Base-by-base conservation (phyloP, 2,797 vertebrate genomes). In the Pelobates cultripes region DNA sequence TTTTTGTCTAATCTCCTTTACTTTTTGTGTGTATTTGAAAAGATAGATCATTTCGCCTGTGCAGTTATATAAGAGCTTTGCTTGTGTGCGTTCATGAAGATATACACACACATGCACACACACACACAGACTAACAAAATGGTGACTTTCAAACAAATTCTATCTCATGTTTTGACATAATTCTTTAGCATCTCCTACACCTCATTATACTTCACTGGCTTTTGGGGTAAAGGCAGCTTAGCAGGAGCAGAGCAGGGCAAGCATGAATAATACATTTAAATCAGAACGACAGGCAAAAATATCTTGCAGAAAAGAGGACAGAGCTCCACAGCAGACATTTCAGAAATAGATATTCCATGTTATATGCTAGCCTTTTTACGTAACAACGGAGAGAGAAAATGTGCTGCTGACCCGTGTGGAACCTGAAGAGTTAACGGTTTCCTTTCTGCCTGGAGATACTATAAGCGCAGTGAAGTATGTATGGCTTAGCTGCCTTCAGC, bases 241-340 rank as follows among this genome's bases (percentile, higher is more conserved):
- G 8, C 61, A 40, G 61, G n/a, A 64, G 61, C 15, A 51, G 64
- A 73, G 44, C 40, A 73, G 69, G 12, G 40, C 45, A 72, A 68
- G 45, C 41, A 67, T 60, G 63, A 77, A 82, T 67, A 55, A 82
- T 73, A 15, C n/a, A 60, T 60, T 55, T 57, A 6, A 41, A 70
- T 75, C 72, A 81, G 53, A 70, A 40, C 3, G 60, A 70, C 55
- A 70, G 40, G 41, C 66, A 28, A 43, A 28, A 64, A 64, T 40
- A 64, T 71, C 70, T 72, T 41, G 44, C 8, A 68, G 75, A n/a
- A 47, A 14, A 55, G 40, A 67, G 70, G 40, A 43, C 43, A 73
- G 47, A 17, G 4, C 75, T 44, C 8, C 15, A n/a, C 17, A 69
- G 55, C n/a, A 68, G 41, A 45, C 40, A 63, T 72, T 53, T 45